Percentiles rank a stretch among this genome's conserved stretches.
phyloP scores from a whole-genome alignment of 2,888 invertebrate species.

The Crossocerus cetratus region DNA sequence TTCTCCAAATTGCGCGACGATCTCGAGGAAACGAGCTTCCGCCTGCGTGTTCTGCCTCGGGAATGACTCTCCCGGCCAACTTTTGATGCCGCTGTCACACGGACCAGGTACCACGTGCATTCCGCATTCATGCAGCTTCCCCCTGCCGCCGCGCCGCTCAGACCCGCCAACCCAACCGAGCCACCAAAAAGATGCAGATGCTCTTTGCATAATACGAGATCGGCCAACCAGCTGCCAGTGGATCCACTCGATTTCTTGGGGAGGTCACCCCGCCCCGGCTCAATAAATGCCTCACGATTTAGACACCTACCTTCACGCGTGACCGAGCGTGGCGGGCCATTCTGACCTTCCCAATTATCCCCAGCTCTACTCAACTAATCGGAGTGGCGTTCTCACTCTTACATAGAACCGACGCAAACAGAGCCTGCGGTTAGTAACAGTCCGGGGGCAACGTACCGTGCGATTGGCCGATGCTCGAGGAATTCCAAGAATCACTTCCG shows the following conservation, averaged over 20 bases:
- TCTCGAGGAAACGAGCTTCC: constrained; percentile 51
- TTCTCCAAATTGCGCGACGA: constrained; percentile 58
- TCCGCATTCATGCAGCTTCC: constrained; percentile 65
- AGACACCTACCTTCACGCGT: constrained; percentile 22
- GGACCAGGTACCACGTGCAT: constrained; percentile 45
- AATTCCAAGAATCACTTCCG: too few relatives aligned
- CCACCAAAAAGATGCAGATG: constrained; percentile 65
- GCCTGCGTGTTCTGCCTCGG: constrained; percentile 45
- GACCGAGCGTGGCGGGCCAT: constrained; percentile 12
- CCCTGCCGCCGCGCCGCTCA: too few relatives aligned
- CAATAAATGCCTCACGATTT: constrained; percentile 42
- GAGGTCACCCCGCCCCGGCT: constrained; percentile 17
- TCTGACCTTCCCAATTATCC: constrained; percentile 30
- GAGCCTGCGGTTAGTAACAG: too few relatives aligned
- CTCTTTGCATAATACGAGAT: constrained; percentile 57
- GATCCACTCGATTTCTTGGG: constrained; percentile 36
- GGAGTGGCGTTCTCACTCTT: too few relatives aligned
- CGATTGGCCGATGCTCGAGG: too few relatives aligned
- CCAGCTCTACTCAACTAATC: too few relatives aligned
- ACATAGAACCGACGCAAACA: too few relatives aligned
- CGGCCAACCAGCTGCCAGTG: constrained; percentile 44
- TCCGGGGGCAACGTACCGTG: too few relatives aligned
- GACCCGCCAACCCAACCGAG: too few relatives aligned
- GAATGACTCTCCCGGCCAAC: constrained; percentile 46
- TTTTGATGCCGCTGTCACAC: constrained; percentile 58